Conservation (phyloP, 2,888 invertebrate species). For the Idaea dimidiata region DNA sequence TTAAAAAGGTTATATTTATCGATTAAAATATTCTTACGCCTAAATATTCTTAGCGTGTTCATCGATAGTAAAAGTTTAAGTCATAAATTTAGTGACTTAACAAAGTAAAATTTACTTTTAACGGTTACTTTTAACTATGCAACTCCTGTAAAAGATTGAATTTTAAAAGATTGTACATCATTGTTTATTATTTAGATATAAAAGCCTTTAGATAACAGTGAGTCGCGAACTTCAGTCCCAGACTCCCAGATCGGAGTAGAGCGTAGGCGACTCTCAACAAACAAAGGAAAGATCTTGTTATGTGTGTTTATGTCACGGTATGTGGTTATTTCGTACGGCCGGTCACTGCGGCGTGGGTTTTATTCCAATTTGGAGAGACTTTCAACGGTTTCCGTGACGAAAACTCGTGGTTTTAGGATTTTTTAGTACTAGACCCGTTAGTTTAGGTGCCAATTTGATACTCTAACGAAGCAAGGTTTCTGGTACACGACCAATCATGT, state of each 20-base stretch:
- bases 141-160: no score
- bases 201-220: slow-evolving; percentile 5
- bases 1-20: no score
- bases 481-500: slow-evolving; percentile 22
- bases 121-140: no score
- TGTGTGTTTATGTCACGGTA: slow-evolving; percentile 55
- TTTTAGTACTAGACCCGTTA: slow-evolving; percentile 67
- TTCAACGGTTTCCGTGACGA: slow-evolving; percentile 54
- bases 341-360: slow-evolving; percentile 43
- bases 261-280: slow-evolving; percentile 31
- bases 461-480: slow-evolving; percentile 28
- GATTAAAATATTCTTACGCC: no score
- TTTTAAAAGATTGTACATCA: no score
- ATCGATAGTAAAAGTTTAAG: no score
- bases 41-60: no score
- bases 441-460: slow-evolving; percentile 46
- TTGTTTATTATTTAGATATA: background rate
- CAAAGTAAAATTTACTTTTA: no score
- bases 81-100: no score
- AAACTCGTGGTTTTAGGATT: slow-evolving; percentile 60
- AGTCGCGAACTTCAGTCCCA: slow-evolving; percentile 18
- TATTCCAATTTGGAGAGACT: slow-evolving; percentile 51
- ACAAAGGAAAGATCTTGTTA: slow-evolving; percentile 45
- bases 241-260: slow-evolving; percentile 21
- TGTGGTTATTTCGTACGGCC: slow-evolving; percentile 44